Conservation (phyloP, 2,888 invertebrate species). For the Trissoscelio sp. region DNA sequence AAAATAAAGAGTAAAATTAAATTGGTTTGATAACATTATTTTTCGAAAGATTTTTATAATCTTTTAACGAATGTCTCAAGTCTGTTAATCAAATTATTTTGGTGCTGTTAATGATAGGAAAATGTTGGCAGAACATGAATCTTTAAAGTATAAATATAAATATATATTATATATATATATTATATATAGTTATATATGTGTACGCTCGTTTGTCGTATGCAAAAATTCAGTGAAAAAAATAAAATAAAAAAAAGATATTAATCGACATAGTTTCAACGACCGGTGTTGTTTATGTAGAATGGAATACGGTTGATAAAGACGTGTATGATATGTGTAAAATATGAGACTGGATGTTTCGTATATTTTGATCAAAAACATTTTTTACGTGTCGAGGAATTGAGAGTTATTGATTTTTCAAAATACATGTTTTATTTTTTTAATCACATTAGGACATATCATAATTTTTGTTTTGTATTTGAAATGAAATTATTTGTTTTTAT, state of each 20-base stretch:
- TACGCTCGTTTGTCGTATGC: constrained; percentile 48
- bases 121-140: constrained; percentile 52
- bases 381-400: constrained; percentile 34
- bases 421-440: too few species aligned
- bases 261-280: constrained; percentile 36
- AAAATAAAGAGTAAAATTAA: neutral
- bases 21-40: constrained; percentile 55
- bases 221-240: constrained; percentile 25
- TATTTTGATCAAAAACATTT: constrained; percentile 15
- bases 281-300: constrained; percentile 17
- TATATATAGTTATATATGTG: constrained; percentile 63
- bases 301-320: neutral
- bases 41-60: constrained; percentile 46
- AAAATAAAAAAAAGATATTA: constrained; percentile 14
- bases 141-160: constrained; percentile 55
- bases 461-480: too few species aligned
- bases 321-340: constrained; percentile 40
- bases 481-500: too few species aligned
- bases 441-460: too few species aligned
- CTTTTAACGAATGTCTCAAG: constrained; percentile 39
- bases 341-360: constrained; percentile 16
- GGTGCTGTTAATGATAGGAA: constrained; percentile 64
- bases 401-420: constrained; percentile 11
- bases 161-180: constrained; percentile 42
- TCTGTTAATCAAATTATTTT: constrained; percentile 63